Base-by-base conservation (phyloP, 1,140 invertebrate species). In the Calephelis nemesis region DNA sequence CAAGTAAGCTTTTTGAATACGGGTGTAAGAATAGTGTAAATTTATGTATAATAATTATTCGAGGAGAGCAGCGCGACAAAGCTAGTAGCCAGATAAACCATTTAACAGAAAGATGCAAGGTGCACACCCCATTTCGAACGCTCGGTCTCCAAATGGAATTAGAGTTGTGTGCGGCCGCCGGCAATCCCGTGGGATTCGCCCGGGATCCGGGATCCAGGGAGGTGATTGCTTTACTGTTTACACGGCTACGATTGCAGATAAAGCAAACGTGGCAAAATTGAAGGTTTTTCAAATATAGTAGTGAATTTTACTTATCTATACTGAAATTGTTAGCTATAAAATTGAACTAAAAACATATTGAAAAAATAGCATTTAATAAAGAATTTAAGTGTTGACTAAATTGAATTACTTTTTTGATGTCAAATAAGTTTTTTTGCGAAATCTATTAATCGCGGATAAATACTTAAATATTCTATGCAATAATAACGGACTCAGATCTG, bases 181-280 rank as follows among this genome's bases (percentile, higher is more conserved):
- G 71, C 67, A 62, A 65, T 66, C 65, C 68, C 68, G 68, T 58
- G 71, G 68, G 71, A 70, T 50, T 62, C 58, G 19, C 62, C 39
- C 67, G 70, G 70, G 70, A 65, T 68, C 15, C 54, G 58, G 30
- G 60, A 50, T 42, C 47, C 47, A 54, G 63, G 67, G 62, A 54
- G 60, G 68, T 73, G 72, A 73, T 73, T 73, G 72, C 68, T 73
- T 70, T 63, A 73, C 72, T 73, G 72, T 73, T 70, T 73, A 62
- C 72, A 65, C 68, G 63, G 62, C 71, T 49, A 62, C 64, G 67
- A 70, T 67, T 67, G 65, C 65, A 70, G 72, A 73, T 73, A 70
- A 68, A 73, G 67, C 52, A 65, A 65, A 69, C 64, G 68, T 67
- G 65, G 60, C 15, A 9, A 60, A 60, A 40, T 39, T 19, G 19